These are phyloP conservation scores for Corvus cornix DNA, from an alignment of 2,113 vertebrate genomes.

Conservation along the genomic window DNA sequence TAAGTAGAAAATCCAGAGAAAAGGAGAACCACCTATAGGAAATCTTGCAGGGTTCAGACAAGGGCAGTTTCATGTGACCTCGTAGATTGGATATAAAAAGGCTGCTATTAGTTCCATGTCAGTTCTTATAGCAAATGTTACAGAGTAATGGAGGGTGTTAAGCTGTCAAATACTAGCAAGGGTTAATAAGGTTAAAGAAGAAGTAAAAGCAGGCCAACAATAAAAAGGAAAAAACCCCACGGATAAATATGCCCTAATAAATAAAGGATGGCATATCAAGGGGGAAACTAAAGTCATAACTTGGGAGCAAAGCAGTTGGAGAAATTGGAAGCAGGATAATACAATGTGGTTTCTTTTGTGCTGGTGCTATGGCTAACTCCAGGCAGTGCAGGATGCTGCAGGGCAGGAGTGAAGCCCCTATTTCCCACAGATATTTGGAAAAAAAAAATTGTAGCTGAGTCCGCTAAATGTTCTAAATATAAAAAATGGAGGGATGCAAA, in stretches of 20 bases:
- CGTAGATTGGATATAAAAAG: constrained; percentile 78
- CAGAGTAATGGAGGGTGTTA: constrained; percentile 81
- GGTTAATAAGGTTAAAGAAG: constrained; percentile 87
- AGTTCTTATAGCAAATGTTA: constrained; percentile 75
- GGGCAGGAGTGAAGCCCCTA: background rate
- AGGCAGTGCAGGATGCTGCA: background rate
- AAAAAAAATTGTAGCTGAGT: background rate
- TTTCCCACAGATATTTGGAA: background rate
- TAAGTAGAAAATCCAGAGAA: constrained; percentile 68
- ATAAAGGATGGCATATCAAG: constrained; percentile 68
- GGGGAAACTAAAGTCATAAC: constrained; percentile 61
- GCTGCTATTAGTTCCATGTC: constrained; percentile 81
- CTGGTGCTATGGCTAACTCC: background rate
- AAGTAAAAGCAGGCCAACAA: constrained; percentile 77
- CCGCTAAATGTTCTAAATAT: background rate
- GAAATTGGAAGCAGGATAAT: constrained; percentile 1
- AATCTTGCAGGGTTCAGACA: constrained; percentile 73
- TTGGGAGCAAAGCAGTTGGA: constrained; percentile 4
- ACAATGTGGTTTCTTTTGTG: background rate
- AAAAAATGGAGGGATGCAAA: constrained; percentile 31
- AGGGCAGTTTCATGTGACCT: constrained; percentile 80
- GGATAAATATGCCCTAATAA: constrained; percentile 76
- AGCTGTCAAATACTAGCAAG: constrained; percentile 82
- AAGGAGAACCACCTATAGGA: constrained; percentile 73
- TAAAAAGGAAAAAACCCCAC: constrained; percentile 34